These are phyloP conservation scores for Galaxea fascicularis DNA, from an alignment of 92 coral and sea anemone species.

Conservation along the genomic window DNA sequence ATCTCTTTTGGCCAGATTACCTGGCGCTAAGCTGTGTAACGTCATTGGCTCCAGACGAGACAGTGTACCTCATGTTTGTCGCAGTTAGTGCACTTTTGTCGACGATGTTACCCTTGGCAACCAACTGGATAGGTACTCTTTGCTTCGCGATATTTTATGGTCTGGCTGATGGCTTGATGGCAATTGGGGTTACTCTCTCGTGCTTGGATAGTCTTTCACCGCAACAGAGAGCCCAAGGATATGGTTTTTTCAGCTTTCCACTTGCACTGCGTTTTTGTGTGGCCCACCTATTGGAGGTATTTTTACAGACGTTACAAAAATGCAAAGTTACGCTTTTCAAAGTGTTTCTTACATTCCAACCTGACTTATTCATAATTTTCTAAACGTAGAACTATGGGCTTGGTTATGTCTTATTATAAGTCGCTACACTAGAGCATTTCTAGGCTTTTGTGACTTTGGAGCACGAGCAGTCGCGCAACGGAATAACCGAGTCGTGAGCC, in stretches of 20 bases:
- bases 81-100: conserved; percentile 14
- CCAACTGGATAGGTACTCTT: conserved; percentile 27
- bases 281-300: conserved; percentile 63
- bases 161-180: conserved; percentile 53
- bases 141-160: conserved; percentile 37
- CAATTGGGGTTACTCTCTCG: conserved; percentile 29
- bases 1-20: conserved; percentile 43
- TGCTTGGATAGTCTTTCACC: background rate
- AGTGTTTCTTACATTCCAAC: no score
- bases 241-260: conserved; percentile 3
- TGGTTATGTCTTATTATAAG: no score
- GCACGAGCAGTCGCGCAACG: no score
- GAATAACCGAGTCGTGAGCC: no score
- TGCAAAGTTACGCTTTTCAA: no score
- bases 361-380: no score
- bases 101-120: conserved; percentile 45
- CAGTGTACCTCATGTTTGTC: conserved; percentile 9
- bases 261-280: conserved; percentile 9
- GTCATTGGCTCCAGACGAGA: conserved; percentile 1
- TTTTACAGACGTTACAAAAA: no score
- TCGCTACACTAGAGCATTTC: no score
- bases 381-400: no score
- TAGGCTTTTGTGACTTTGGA: no score
- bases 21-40: conserved; percentile 47
- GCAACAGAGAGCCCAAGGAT: background rate